These are phyloP conservation scores for Dynastes grantii DNA, from an alignment of 2,888 invertebrate species.

Conservation along the genomic window DNA sequence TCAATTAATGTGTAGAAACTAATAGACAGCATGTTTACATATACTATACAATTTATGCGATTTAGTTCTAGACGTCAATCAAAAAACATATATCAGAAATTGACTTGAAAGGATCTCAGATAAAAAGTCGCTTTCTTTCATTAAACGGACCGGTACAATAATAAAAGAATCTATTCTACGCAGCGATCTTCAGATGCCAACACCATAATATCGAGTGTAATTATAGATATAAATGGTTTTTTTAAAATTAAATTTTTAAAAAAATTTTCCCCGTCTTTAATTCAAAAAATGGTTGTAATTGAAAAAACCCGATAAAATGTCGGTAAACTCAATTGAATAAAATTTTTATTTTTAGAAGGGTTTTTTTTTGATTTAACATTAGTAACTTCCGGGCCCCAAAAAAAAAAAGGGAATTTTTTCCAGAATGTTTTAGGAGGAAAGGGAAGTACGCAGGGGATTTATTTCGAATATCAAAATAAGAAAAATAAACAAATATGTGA, in stretches of 20 bases:
- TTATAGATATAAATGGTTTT: conserved; percentile 9
- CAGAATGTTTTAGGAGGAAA: too few relatives aligned
- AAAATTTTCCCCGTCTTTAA: too few relatives aligned
- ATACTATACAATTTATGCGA: neutral
- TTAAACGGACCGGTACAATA: neutral
- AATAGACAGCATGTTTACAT: neutral
- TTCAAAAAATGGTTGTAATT: conserved; percentile 17
- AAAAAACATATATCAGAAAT: neutral
- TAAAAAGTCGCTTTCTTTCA: conserved; percentile 5
- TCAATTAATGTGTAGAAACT: neutral
- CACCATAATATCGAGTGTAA: conserved; percentile 16
- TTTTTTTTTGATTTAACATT: neutral
- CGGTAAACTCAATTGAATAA: too few relatives aligned
- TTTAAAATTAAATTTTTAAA: too few relatives aligned
- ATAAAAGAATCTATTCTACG: neutral
- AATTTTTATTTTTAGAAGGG: too few relatives aligned
- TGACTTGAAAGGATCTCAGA: neutral
- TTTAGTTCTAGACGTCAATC: neutral
- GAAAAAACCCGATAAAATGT: conserved; percentile 14
- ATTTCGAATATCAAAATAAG: too few relatives aligned
- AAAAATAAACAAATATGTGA: too few relatives aligned
- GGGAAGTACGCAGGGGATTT: too few relatives aligned
- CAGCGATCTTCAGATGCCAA: conserved; percentile 18
- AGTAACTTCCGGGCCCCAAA: too few relatives aligned
- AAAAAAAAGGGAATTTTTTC: too few relatives aligned